phyloP scores from a whole-genome alignment of 1,140 invertebrate genomes.

The Papilio helenus region DNA sequence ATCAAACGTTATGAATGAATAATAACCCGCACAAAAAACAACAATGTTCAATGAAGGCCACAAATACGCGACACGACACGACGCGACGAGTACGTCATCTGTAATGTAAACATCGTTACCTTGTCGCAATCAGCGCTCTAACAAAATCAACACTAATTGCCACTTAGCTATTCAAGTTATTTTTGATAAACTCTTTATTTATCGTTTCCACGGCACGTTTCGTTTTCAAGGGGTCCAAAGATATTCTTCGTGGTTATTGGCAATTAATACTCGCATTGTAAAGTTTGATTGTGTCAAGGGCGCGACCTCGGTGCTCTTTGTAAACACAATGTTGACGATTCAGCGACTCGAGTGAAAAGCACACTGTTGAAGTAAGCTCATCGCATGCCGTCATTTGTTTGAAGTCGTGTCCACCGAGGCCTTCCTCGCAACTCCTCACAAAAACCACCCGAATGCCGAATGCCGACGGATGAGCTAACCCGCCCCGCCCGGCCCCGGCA shows the following conservation, averaged over 20 bases:
- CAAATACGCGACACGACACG: conserved; percentile 7
- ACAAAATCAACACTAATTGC: conserved; percentile 31
- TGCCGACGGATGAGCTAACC: conserved; percentile 76
- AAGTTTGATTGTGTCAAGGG: conserved; percentile 33
- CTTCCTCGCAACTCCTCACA: conserved; percentile 72
- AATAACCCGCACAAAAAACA: conserved; percentile 58
- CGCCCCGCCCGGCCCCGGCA: conserved; percentile 72
- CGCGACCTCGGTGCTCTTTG: conserved; percentile 21
- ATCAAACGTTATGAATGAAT: conserved; percentile 62
- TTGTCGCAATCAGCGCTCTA: conserved; percentile 22
- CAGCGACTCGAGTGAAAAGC: conserved; percentile 33
- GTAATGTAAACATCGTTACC: conserved; percentile 30
- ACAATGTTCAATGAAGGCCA: conserved; percentile 41
- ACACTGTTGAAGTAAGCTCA: conserved; percentile 46
- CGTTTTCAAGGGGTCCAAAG: conserved; percentile 1
- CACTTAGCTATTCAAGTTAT: conserved; percentile 27
- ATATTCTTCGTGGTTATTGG: conserved; percentile 33
- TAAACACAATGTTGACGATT: conserved; percentile 38
- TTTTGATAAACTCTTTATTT: conserved; percentile 31
- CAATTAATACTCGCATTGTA: conserved; percentile 32
- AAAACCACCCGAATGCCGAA: conserved; percentile 76
- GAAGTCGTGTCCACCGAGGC: conserved; percentile 74
- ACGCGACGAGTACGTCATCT: conserved; percentile 13
- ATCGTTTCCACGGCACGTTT: conserved; percentile 8
- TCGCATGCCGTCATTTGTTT: conserved; percentile 72